Base-by-base conservation (phyloP, 2,113 vertebrate genomes). In the Zingel zingel region DNA sequence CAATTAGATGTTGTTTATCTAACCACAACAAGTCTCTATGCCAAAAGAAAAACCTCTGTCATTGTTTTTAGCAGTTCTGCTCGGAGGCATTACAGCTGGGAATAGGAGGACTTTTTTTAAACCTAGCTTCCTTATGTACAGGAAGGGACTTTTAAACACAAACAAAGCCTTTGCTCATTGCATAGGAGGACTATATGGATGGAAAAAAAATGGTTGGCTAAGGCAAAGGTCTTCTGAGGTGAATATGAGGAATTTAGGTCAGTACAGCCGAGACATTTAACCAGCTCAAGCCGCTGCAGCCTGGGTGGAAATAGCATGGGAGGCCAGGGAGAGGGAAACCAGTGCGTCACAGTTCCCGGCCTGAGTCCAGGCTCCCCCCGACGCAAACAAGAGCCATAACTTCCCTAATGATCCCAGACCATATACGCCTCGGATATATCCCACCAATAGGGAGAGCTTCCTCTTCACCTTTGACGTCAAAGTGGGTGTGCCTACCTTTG, bases 231-330 rank as follows among this genome's bases (percentile, higher is more conserved):
- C 94, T 89, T 95, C 93, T 95, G 93, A 96, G 94, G 94, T 95
- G 94, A 96, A 88, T 88, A 80, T 83, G 76, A 93, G 91, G 91
- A 95, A 95, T 95, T 95, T 93, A 95, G 94, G 94, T 95, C 95
- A 95, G 89, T 81, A 79, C 91, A 93, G 90, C 78, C 57, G 91
- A 94, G 91, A 94, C 84, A 77, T 94, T 89, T 86, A 92, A 94
- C 92, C 91, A 92, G 87, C 91, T 91, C 81, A 92, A 91, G 93
- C 92, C 92, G 81, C 86, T 88, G 87, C 83, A 90, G 88, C 89
- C 86, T 45, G 75, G 74, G 92, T 94, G 91, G 92, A 96, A 95
- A 94, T 92, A 93, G 93, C 92, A 78, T 62, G 48, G 78, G 94
- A 92, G 94, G 95, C 94, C 95, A 77, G 79, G 12, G 71, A 89